These are phyloP conservation scores for Pseudomyrmex dendroicus DNA, from an alignment of 1,140 invertebrate genomes.

Conservation along the genomic window DNA sequence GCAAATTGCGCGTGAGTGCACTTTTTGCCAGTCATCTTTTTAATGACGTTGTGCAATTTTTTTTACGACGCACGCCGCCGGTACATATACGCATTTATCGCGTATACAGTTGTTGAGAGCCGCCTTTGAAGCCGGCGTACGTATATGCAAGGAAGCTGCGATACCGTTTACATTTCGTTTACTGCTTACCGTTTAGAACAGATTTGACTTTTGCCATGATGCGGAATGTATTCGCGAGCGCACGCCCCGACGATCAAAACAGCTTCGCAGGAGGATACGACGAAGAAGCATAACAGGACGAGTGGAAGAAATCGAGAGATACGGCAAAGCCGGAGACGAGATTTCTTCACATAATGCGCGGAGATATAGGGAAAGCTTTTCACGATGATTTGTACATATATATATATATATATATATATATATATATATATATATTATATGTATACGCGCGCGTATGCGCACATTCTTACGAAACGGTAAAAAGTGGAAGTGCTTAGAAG, in stretches of 20 bases:
- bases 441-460: not conserved
- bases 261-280: slow-evolving; percentile 23
- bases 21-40: not conserved
- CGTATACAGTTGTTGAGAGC: slow-evolving; percentile 1
- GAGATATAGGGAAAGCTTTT: slow-evolving; percentile 19
- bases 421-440: no score
- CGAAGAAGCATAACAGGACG: slow-evolving; percentile 20
- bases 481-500: slow-evolving; percentile 29
- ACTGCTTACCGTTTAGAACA: slow-evolving; percentile 37
- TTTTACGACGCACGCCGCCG: not conserved
- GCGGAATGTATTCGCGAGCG: slow-evolving; percentile 30
- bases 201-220: slow-evolving; percentile 47
- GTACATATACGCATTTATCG: not conserved
- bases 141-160: not conserved
- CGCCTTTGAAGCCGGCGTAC: not conserved
- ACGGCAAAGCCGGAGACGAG: slow-evolving; percentile 13
- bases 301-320: slow-evolving; percentile 42
- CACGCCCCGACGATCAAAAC: slow-evolving; percentile 39
- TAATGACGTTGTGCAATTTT: not conserved
- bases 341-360: slow-evolving; percentile 17
- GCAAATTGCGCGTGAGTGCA: not conserved
- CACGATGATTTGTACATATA: slow-evolving; percentile 40
- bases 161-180: slow-evolving; percentile 42
- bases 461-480: not conserved
- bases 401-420: no score